Conservation (phyloP, 2,113 vertebrate species). For the Neofelis nebulosa region DNA sequence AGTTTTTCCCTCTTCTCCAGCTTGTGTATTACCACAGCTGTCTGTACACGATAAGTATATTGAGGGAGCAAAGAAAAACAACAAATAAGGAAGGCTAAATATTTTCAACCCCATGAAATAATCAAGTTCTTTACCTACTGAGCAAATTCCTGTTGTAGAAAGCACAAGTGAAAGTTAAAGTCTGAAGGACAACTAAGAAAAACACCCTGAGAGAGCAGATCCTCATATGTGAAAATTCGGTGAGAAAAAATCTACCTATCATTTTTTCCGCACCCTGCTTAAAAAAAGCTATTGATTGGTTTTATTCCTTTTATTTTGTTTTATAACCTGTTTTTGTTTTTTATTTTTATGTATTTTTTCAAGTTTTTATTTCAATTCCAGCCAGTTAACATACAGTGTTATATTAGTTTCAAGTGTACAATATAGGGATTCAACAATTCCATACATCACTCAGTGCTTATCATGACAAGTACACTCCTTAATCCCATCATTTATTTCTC, state of each 20-base stretch:
- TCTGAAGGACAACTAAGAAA: not conserved
- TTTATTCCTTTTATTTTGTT: not conserved
- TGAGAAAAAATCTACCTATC: not conserved
- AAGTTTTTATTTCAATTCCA: not conserved
- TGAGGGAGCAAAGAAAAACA: not conserved
- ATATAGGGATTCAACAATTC: not conserved
- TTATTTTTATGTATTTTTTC: not conserved
- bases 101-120: not conserved
- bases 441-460: not conserved
- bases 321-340: not conserved
- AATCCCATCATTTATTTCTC: not conserved
- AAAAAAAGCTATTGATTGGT: not conserved
- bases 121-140: not conserved
- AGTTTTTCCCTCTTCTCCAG: not conserved
- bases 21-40: not conserved
- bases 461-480: not conserved
- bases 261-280: not conserved
- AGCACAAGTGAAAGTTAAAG: not conserved
- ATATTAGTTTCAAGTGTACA: not conserved
- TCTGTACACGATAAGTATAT: not conserved
- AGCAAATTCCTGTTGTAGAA: not conserved
- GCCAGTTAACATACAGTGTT: not conserved
- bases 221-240: not conserved
- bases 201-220: not conserved
- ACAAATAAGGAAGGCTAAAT: not conserved